Percentiles rank a stretch among this genome's conserved stretches.
These are phyloP conservation scores for Perizoma flavofasciatum DNA, from an alignment of 2,888 invertebrate species.

Conservation along the genomic window DNA sequence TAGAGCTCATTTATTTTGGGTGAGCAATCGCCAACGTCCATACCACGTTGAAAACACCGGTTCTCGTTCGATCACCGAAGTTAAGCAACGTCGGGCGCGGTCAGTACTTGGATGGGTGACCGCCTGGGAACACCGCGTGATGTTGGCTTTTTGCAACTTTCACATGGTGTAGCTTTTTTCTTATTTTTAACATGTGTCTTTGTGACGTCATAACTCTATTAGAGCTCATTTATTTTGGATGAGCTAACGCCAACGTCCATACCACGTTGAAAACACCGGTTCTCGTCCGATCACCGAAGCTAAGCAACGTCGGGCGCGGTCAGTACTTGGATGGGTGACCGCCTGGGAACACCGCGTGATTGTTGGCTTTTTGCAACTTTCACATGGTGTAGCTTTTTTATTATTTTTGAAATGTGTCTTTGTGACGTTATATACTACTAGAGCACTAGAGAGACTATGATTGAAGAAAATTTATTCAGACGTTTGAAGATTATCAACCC, in stretches of 20 bases:
- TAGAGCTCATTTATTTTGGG: too few species aligned
- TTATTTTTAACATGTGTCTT: background rate
- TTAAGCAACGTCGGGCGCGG: constrained; percentile 74
- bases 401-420: too few species aligned
- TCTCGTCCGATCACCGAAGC: constrained; percentile 79
- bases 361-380: too few species aligned
- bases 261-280: constrained; percentile 73
- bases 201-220: background rate
- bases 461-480: too few species aligned
- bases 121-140: constrained; percentile 65
- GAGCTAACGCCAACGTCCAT: constrained; percentile 59
- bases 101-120: constrained; percentile 79
- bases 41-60: constrained; percentile 72
- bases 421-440: too few species aligned
- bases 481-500: too few species aligned
- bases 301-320: constrained; percentile 74
- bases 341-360: constrained; percentile 63
- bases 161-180: too few species aligned
- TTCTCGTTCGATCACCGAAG: constrained; percentile 79
- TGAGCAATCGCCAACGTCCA: constrained; percentile 55
- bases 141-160: constrained; percentile 54
- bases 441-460: too few species aligned
- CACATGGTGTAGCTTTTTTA: too few species aligned
- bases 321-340: constrained; percentile 79
- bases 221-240: too few species aligned